phyloP scores from a whole-genome alignment of 2,113 vertebrate species.

The Scomber colias region DNA sequence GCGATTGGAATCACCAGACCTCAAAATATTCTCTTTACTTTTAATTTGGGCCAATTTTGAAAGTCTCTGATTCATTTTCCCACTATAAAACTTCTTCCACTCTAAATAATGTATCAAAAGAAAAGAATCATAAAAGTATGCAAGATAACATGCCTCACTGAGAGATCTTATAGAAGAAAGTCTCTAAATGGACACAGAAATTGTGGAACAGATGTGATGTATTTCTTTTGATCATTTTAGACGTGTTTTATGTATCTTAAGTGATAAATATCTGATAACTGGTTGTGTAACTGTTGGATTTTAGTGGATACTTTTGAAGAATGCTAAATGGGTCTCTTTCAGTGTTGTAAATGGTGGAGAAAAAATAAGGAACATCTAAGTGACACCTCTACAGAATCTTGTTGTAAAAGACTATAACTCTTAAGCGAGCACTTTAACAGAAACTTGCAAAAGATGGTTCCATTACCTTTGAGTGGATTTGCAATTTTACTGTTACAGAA shows the following conservation, averaged over 20 bases:
- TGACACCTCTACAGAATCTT: background rate
- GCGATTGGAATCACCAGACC: constrained; percentile 34
- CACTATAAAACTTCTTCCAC: constrained; percentile 17
- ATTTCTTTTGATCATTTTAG: too few species aligned
- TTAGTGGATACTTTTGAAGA: background rate
- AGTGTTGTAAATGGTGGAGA: background rate
- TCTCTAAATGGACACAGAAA: too few species aligned
- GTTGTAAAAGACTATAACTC: background rate
- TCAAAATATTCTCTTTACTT: constrained; percentile 30
- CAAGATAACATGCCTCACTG: background rate
- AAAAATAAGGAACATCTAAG: background rate
- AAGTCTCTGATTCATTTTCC: constrained; percentile 16
- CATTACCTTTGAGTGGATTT: background rate
- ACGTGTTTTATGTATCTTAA: too few species aligned
- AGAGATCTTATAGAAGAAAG: background rate
- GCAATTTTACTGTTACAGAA: background rate
- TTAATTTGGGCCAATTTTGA: constrained; percentile 26
- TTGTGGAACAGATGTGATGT: too few species aligned
- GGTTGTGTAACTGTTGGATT: too few species aligned
- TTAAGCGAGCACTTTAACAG: background rate
- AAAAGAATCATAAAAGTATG: background rate
- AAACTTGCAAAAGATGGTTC: background rate
- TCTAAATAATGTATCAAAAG: constrained; percentile 19
- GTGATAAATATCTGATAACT: too few species aligned
- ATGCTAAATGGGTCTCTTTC: background rate